These are phyloP conservation scores for Xanthorhoe designata DNA, from an alignment of 2,888 invertebrate species.

Conservation along the genomic window DNA sequence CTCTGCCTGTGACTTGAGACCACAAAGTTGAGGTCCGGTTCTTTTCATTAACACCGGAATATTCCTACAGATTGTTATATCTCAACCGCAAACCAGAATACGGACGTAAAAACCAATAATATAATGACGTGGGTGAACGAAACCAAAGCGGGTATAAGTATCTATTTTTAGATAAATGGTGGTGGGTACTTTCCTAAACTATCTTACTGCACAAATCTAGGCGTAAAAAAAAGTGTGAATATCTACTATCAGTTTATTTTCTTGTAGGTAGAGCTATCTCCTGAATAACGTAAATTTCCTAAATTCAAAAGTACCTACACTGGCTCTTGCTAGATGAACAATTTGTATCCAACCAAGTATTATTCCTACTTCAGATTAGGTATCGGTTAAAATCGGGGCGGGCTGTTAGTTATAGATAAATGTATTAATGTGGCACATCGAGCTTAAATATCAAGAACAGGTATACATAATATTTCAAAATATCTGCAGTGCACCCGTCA, in stretches of 20 bases:
- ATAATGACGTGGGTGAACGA: constrained; percentile 17
- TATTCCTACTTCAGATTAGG: not conserved
- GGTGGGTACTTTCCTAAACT: not conserved
- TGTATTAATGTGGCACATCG: not conserved
- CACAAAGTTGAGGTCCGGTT: constrained; percentile 41
- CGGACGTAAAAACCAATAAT: constrained; percentile 16
- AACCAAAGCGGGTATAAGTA: not conserved
- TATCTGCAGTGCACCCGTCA: not conserved
- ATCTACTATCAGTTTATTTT: too few relatives aligned
- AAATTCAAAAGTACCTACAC: too few relatives aligned
- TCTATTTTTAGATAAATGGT: not conserved
- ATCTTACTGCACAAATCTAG: not conserved
- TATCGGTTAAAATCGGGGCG: too few relatives aligned
- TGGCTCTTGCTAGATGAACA: too few relatives aligned
- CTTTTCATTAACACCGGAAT: constrained; percentile 43
- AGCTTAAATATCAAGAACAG: not conserved
- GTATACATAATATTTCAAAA: not conserved
- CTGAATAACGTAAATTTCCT: too few relatives aligned
- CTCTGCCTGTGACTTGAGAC: constrained; percentile 15
- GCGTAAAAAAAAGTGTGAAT: not conserved
- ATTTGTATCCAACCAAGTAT: too few relatives aligned
- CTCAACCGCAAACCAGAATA: not conserved
- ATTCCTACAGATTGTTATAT: constrained; percentile 35
- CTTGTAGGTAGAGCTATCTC: too few relatives aligned
- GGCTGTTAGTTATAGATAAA: too few relatives aligned